Evolutionary conservation across 37 sponge, comb jelly and placozoan genomes (phyloP).

Genomic region (Cladorhizidae sp.): DNA sequence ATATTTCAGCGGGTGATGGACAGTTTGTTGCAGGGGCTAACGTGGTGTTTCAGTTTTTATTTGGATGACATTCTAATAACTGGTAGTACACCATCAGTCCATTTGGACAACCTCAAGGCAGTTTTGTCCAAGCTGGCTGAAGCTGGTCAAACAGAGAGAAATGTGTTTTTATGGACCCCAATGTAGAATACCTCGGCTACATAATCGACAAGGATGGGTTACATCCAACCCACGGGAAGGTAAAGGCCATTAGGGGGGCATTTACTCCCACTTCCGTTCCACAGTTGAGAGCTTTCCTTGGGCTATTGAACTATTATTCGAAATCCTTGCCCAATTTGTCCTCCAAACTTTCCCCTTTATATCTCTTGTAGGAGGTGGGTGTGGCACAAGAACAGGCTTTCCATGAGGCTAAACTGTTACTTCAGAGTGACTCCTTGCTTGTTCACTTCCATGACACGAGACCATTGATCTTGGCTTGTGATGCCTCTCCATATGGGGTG

Average conservation of each 20-base stretch:
- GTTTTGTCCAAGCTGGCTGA: too few relatives aligned
- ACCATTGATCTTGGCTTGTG: conserved; percentile 48
- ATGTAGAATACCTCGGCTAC: not conserved
- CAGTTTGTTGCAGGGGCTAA: not conserved
- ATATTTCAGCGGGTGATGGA: not conserved
- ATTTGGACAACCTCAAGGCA: too few relatives aligned
- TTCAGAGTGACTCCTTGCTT: conserved; percentile 9
- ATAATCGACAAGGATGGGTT: not conserved
- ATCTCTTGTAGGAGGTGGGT: not conserved
- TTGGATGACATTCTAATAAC: not conserved
- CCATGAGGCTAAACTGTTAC: conserved; percentile 31
- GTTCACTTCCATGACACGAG: conserved; percentile 22
- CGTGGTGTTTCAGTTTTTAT: not conserved
- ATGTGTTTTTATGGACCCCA: too few relatives aligned
- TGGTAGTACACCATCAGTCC: too few relatives aligned
- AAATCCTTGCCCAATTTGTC: not conserved
- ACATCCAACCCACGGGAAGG: not conserved
- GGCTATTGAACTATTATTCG: not conserved
- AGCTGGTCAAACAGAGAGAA: too few relatives aligned
- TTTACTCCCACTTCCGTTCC: not conserved
- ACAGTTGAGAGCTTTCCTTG: not conserved
- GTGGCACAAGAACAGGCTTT: conserved; percentile 1
- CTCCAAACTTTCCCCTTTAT: not conserved
- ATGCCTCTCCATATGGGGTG: conserved; percentile 49
- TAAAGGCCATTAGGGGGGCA: not conserved